Evolutionary conservation across 92 coral and sea anemone species (phyloP), one percentile per base, ranked within the genome.

Genomic region (Epizoanthus scotinus): DNA sequence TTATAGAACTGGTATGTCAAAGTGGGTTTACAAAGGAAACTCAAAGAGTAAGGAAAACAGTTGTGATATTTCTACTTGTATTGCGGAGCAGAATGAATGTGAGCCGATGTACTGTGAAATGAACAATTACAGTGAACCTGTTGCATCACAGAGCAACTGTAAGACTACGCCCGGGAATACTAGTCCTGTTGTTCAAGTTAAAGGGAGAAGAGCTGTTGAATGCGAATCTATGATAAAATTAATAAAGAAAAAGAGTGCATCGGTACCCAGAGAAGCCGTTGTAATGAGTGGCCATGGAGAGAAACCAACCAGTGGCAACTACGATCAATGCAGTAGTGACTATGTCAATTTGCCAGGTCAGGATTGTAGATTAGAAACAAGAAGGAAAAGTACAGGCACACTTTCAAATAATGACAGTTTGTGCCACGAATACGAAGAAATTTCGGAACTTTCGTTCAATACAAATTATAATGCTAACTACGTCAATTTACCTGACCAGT

Each of bases 1-100:
- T 12, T 22, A 68, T 36, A 75, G 21, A 75, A 75, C 68, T 21
- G 81, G 81, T 34, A 75, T 75, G 81, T 75, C 81, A 75, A 75
- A 75, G 38, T 75, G 81, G 81, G 42, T 75, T 75, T 75, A 36
- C 81, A 75, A 75, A 24, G 67, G 81, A 34, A 75, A 75, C 68
- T 60, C 81, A 26, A 75, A 75, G 26, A 58, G 8, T 29, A 75
- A 57, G 49, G 67, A 21, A 31, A 57, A 21, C 17, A 73, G 31
- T 21, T 18, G 24, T 29, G 79, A 40, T 26, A 55, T 18, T 20
- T 75, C 68, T 31, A 42, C 38, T 7, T 56, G 61, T 42, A 57
- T 12, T 5, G 7, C 54, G 8, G 49, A 58, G 6, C 31, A 38
- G 50, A 68, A 34, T 20, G 44, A 22, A 68, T 36, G 4, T 22